Base-by-base conservation (phyloP, 2,113 vertebrate genomes). In the Trinectes maculatus region DNA sequence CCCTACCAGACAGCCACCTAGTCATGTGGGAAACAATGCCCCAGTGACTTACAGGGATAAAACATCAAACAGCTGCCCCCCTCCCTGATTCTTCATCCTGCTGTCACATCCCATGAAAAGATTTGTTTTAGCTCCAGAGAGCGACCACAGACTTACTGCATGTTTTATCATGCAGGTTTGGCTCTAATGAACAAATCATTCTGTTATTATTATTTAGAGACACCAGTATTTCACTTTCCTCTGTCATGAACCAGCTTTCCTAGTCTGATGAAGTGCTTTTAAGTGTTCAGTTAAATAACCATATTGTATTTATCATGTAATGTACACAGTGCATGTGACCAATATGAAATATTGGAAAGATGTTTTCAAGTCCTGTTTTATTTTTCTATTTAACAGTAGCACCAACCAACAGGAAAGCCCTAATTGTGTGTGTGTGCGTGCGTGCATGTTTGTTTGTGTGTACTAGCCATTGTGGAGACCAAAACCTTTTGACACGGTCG, bases 381-480 rank as follows among this genome's bases (percentile, higher is more conserved):
- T 78, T 87, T 82, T 80, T 81, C 25, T 83, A 79, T 74, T 42
- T 26, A 65, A 58, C 57, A 61, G 66, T 47, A 56, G 55, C 71
- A 49, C 53, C 58, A 61, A 49, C 55, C 4, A 81, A 70, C 57
- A 53, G 44, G 56, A 65, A 67, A 24, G 53, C n/a, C 53, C 39
- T 42, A 42, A 72, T 65, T 58, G 40, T 49, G 73, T 59, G 31
- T 52, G 47, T 26, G 37, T 46, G 53, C 21, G 19, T 37, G 25
- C 37, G 48, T 33, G 31, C 22, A 28, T 13, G 11, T 18, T 6
- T 40, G 21, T 8, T 13, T 3, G 42, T 43, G n/a, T n/a, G n/a
- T 43, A 21, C 21, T 43, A 43, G 18, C 11, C 4, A 22, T 22
- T 22, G 43, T 24, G 43, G 43, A 21, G 43, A 44, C 43, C 43